Base-by-base conservation (phyloP, 2,113 vertebrate genomes). In the Saiga tatarica region DNA sequence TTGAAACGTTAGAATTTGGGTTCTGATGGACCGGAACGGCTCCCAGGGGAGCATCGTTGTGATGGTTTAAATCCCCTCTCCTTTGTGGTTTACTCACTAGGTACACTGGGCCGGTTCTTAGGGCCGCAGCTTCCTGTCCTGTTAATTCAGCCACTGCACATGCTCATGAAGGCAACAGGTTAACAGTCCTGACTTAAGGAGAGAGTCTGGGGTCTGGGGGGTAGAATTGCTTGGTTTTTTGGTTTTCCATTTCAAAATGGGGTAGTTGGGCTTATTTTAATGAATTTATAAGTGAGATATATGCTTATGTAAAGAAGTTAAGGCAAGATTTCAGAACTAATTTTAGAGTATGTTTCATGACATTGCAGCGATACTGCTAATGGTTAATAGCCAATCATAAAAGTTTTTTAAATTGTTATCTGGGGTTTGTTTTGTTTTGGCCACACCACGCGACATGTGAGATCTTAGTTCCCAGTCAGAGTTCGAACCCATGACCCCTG, bases 131-230 rank as follows among this genome's bases (percentile, higher is more conserved):
- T 98, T 96, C 97, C 98, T 97, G 89, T 97, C 97, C 98, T 95
- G 45, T 97, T 98, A 98, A 98, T 98, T 97, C 97, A 98, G 98
- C 95, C 96, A 96, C 97, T 97, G 98, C 98, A 98, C 98, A 98
- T 98, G 98, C 93, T 98, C 97, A 5, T 52, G 53, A 97, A 97
- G 96, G 98, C 98, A 98, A 97, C 98, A 98, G 97, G 97, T 92
- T 86, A 93, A 95, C 97, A 98, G 94, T 94, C 85, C 88, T 82
- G 17, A 91, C 9, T 86, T 21, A 33, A 92, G 93, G 97, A 97
- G 95, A 93, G 96, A 17, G 42, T 96, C 91, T 96, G 88, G 71
- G 85, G 57, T 94, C 36, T 2, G 0, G 60, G 67, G 71, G 89
- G 96, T 30, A 26, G 57, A 97, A 59, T 88, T 81, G 57, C 93